These are phyloP conservation scores for Brachionus plicatilis DNA, from an alignment of 1,140 invertebrate species.

Conservation along the genomic window DNA sequence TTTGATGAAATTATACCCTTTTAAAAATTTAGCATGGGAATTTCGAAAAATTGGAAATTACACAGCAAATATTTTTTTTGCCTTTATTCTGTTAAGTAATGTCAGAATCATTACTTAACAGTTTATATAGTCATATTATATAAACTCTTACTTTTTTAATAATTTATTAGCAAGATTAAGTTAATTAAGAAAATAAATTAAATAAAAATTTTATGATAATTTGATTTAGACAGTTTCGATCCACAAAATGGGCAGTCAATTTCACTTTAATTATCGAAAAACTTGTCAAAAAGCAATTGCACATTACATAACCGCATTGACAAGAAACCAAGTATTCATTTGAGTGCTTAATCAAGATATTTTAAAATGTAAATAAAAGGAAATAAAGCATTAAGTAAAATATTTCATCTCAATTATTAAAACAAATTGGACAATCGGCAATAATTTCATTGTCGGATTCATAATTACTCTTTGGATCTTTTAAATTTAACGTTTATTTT, in stretches of 20 bases:
- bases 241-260: neutral
- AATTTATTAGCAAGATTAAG: no score
- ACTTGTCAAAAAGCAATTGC: neutral
- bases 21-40: no score
- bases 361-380: neutral
- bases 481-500: neutral
- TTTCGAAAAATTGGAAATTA: no score
- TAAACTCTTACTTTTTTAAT: no score
- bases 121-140: no score
- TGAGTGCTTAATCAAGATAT: neutral
- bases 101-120: no score
- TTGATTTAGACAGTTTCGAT: neutral
- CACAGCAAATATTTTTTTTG: no score
- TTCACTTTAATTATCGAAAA: neutral
- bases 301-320: neutral
- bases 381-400: neutral
- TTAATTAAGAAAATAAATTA: neutral
- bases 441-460: neutral
- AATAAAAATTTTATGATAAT: neutral
- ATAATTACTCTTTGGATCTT: neutral
- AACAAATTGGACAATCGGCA: neutral
- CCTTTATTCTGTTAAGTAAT: no score
- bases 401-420: neutral
- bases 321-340: neutral
- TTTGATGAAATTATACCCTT: no score